Conservation (phyloP, 2,888 invertebrate genomes). For the Hydrotaea diabolus region DNA sequence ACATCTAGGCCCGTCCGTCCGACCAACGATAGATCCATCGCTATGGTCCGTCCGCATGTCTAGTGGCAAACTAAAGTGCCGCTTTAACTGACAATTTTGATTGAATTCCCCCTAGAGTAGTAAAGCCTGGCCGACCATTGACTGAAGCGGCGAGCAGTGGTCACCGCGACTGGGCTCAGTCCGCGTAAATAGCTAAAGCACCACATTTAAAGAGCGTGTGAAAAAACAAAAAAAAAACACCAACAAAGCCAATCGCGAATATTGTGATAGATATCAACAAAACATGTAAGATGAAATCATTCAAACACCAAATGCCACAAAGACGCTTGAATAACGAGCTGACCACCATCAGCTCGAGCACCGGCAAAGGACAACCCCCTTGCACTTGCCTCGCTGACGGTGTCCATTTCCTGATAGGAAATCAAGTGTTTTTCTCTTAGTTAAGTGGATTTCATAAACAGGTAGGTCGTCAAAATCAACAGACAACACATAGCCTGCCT, state of each 20-base stretch:
- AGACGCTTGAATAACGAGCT: slow-evolving; percentile 54
- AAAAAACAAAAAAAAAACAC: slow-evolving; percentile 46
- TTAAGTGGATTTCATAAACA: slow-evolving; percentile 59
- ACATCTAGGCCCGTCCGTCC: background rate
- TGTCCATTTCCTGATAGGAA: slow-evolving; percentile 38
- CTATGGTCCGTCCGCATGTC: slow-evolving; percentile 32
- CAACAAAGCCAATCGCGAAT: slow-evolving; percentile 9
- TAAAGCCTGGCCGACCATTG: slow-evolving; percentile 63
- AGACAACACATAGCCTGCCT: slow-evolving; percentile 16
- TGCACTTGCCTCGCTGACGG: background rate
- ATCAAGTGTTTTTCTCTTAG: slow-evolving; percentile 52
- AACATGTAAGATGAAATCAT: slow-evolving; percentile 62
- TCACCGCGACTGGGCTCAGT: slow-evolving; percentile 68
- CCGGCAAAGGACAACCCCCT: background rate
- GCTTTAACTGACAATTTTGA: slow-evolving; percentile 76
- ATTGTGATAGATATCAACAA: slow-evolving; percentile 57
- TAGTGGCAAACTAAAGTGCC: slow-evolving; percentile 66
- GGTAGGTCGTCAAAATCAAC: slow-evolving; percentile 66
- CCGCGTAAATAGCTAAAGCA: slow-evolving; percentile 48
- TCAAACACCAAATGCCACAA: slow-evolving; percentile 37
- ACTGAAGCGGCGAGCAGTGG: slow-evolving; percentile 71
- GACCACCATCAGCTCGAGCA: slow-evolving; percentile 1
- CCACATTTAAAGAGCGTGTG: slow-evolving; percentile 47
- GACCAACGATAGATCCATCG: background rate
- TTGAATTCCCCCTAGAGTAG: slow-evolving; percentile 75